Percentiles rank a stretch among this genome's conserved stretches.
Conservation (phyloP, 2,888 invertebrate species). For the Harpagoxenus sublaevis region DNA sequence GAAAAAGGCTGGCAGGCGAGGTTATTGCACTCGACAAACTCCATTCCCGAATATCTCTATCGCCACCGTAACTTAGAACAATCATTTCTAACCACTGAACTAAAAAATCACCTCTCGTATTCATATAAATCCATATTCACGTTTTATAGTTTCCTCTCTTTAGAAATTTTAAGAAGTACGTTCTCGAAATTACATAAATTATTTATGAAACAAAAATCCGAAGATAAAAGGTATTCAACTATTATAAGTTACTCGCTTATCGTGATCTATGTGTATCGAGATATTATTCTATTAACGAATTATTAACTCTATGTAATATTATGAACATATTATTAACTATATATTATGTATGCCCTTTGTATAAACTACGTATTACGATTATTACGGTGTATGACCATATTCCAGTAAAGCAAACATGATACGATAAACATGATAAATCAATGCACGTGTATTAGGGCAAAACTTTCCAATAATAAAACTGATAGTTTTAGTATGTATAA, state of each 20-base stretch:
- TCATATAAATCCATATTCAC: not conserved
- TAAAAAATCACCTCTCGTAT: not conserved
- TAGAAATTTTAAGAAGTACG: not conserved
- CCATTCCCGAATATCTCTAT: constrained; percentile 14
- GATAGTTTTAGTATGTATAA: not conserved
- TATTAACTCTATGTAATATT: constrained; percentile 2
- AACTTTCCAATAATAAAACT: not conserved
- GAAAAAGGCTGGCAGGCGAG: constrained; percentile 1
- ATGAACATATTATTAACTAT: constrained; percentile 28
- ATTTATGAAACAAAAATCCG: not conserved
- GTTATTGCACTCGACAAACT: constrained; percentile 23
- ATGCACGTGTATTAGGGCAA: not conserved
- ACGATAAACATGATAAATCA: constrained; percentile 18
- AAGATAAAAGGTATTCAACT: not conserved
- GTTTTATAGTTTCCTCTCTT: not conserved
- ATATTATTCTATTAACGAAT: constrained; percentile 5
- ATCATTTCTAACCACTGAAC: not conserved
- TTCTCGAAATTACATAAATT: not conserved
- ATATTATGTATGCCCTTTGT: constrained; percentile 5
- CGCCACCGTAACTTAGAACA: not conserved
- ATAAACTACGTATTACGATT: constrained; percentile 7
- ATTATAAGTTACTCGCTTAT: not conserved
- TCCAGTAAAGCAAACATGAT: not conserved
- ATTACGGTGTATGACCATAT: not conserved
- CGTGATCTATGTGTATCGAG: not conserved